These are phyloP conservation scores for Notothenia rossii DNA, from an alignment of 2,113 vertebrate genomes.

Conservation along the genomic window DNA sequence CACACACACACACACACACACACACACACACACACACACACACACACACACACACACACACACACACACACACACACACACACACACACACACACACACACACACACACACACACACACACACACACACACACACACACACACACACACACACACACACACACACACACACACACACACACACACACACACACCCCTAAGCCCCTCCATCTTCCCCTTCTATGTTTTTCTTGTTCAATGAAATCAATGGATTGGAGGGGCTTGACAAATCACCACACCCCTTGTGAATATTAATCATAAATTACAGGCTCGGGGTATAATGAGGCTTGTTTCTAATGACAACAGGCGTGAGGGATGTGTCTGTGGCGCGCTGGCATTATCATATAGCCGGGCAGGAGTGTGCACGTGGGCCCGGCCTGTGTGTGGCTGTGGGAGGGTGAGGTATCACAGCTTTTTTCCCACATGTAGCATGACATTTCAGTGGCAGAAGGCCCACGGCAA, in stretches of 20 bases:
- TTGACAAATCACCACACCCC: conserved; percentile 66
- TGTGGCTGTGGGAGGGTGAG: conserved; percentile 52
- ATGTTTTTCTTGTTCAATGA: conserved; percentile 48
- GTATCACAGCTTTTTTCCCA: conserved; percentile 40
- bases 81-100: no score
- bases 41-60: no score
- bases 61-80: no score
- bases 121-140: no score
- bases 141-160: no score
- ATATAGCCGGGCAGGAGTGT: conserved; percentile 44
- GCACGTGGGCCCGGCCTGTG: conserved; percentile 16
- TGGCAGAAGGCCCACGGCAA: conserved; percentile 67
- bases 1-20: no score
- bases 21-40: no score
- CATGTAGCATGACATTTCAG: conserved; percentile 70
- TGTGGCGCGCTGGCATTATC: conserved; percentile 57
- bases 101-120: no score
- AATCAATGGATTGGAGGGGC: conserved; percentile 69
- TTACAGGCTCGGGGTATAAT: conserved; percentile 69
- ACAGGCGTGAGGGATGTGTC: conserved; percentile 73
- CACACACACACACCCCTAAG: conserved; percentile 5
- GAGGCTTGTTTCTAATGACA: conserved; percentile 76
- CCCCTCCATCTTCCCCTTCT: not conserved
- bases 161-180: not conserved
- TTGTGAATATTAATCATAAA: conserved; percentile 76